Base-by-base conservation (phyloP, 2,888 invertebrate genomes). In the Watsonalla binaria region DNA sequence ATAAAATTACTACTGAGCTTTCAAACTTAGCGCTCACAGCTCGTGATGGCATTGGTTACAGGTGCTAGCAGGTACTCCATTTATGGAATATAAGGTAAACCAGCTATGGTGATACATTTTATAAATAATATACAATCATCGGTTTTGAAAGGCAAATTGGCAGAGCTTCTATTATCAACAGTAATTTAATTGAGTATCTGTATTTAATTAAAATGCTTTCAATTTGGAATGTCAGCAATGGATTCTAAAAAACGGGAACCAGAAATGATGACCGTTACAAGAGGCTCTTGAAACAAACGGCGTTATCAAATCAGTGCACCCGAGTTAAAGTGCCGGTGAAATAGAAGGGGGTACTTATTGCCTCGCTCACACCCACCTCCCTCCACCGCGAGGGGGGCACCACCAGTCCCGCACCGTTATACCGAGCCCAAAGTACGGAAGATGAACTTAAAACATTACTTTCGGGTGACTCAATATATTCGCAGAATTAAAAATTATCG, bases 261-360 rank as follows among this genome's bases (percentile, higher is more conserved):
- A 65, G 68, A 77, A 83, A 81, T 80, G 81, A 81, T 83, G 78
- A 79, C 74, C 72, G 70, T 75, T 70, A 69, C 70, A 74, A 84
- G 81, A 77, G 77, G 78, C 77, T 74, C 87, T 89, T 80, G 84
- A 82, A 87, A 88, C 87, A 88, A 89, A 89, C 86, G 87, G 85
- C 80, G 86, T 89, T 90, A 89, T 89, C 89, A 89, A 90, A 90
- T 89, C 90, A 89, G 80, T 88, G 87, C 90, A 86, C 84, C 86
- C 83, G 76, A 84, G 85, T 86, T 87, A 83, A 86, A 87, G 86
- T 84, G 82, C 82, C 87, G 82, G 86, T 86, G 85, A 85, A 89
- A 87, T 86, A 86, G 83, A 80, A 80, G 84, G 85, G 78, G 86
- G 84, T 82, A 84, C 86, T 89, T 87, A 86, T 85, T 85, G 80